These are phyloP conservation scores for Typhlichthys subterraneus DNA, from an alignment of 2,797 vertebrate species.

Conservation along the genomic window DNA sequence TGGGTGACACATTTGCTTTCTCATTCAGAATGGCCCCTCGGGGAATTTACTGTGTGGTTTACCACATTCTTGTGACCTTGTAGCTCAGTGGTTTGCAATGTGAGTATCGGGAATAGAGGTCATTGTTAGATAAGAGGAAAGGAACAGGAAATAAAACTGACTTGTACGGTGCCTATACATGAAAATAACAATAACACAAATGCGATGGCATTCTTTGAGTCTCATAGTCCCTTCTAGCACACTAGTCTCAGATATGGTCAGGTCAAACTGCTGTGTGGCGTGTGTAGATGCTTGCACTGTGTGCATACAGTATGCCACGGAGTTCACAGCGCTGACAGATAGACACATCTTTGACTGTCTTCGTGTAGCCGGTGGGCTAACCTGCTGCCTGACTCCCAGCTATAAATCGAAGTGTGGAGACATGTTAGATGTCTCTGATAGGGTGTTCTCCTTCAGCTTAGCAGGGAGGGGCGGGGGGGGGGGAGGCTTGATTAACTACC, in stretches of 20 bases:
- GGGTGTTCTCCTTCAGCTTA: not conserved
- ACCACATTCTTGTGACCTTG: not conserved
- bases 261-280: no score
- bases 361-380: conserved; percentile 29
- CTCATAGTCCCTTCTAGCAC: no score
- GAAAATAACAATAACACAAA: no score
- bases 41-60: not conserved
- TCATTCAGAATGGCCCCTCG: not conserved
- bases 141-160: no score
- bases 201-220: no score
- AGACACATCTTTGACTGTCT: conserved; percentile 46
- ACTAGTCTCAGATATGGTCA: no score
- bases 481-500: not conserved
- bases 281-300: not conserved
- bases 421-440: not conserved
- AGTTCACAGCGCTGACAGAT: conserved; percentile 64
- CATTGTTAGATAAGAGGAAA: no score
- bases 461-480: not conserved
- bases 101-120: no score
- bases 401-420: conserved; percentile 33
- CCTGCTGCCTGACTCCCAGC: conserved; percentile 21
- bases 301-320: conserved; percentile 10
- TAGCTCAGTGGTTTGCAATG: no score
- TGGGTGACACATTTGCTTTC: conserved; percentile 9
- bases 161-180: no score